These are phyloP conservation scores for Belgica antarctica DNA, from an alignment of 2,888 invertebrate genomes.

Conservation along the genomic window DNA sequence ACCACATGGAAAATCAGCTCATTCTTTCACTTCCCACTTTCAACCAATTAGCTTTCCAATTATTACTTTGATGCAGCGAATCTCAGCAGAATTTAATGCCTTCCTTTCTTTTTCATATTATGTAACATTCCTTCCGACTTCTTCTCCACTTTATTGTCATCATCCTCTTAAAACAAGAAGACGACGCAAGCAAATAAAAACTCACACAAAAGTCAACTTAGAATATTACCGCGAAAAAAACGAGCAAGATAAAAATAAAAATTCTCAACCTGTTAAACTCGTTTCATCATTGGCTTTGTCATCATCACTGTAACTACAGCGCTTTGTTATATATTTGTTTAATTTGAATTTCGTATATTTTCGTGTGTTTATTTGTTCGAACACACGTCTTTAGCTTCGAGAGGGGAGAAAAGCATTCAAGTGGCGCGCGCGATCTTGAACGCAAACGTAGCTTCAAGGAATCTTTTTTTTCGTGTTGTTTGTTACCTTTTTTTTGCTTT, in stretches of 20 bases:
- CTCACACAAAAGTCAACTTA: constrained; percentile 16
- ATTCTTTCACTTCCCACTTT: too few relatives aligned
- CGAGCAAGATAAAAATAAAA: background rate
- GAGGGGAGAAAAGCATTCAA: background rate
- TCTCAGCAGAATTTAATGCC: too few relatives aligned
- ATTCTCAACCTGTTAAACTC: constrained; percentile 41
- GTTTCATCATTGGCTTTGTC: constrained; percentile 28
- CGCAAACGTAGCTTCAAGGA: background rate
- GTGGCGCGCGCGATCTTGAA: background rate
- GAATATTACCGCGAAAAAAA: constrained; percentile 20
- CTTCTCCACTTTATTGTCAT: background rate
- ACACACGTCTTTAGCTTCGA: background rate
- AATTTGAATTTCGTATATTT: background rate
- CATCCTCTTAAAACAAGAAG: background rate
- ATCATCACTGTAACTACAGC: background rate
- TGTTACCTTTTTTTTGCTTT: background rate
- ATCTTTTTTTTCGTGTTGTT: background rate
- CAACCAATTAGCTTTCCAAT: too few relatives aligned
- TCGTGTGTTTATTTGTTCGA: background rate
- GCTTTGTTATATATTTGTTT: background rate
- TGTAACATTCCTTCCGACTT: too few relatives aligned
- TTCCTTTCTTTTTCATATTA: too few relatives aligned
- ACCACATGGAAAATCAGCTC: too few relatives aligned
- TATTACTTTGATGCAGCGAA: too few relatives aligned
- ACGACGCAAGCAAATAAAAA: background rate